Percentiles rank a stretch among this genome's conserved stretches.
phyloP scores from a whole-genome alignment of 2,888 invertebrate genomes.

The Lasioglossum villosulum region DNA sequence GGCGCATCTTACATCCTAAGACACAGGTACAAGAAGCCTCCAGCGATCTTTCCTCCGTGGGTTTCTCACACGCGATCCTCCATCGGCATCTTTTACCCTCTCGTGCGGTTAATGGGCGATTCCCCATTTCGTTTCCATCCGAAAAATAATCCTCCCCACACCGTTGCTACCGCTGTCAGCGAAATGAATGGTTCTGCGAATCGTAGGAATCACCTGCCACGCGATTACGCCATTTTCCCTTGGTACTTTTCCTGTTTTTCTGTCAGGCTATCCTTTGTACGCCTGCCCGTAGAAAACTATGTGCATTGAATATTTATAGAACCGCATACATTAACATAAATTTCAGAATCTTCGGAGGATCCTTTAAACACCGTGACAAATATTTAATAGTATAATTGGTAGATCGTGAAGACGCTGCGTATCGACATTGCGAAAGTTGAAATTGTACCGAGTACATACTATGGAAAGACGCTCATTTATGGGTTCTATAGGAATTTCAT shows the following conservation, averaged over 20 bases:
- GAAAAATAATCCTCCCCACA: conserved; percentile 56
- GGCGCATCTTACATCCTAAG: conserved; percentile 33
- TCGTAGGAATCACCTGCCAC: conserved; percentile 15
- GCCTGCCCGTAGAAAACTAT: no score
- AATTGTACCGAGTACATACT: neutral
- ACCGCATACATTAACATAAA: neutral
- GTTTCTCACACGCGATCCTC: conserved; percentile 67
- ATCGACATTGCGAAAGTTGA: neutral
- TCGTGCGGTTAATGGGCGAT: conserved; percentile 71
- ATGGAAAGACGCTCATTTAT: neutral
- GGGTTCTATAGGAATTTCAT: neutral
- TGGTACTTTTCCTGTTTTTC: conserved; percentile 3
- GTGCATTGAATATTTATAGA: no score
- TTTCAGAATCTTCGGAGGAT: neutral
- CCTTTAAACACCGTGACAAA: neutral
- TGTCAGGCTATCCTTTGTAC: neutral
- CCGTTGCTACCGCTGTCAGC: conserved; percentile 19
- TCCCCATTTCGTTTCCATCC: conserved; percentile 60
- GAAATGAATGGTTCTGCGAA: conserved; percentile 32
- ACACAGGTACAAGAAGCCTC: conserved; percentile 28
- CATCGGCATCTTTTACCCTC: conserved; percentile 60
- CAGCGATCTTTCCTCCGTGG: conserved; percentile 41
- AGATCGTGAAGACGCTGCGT: neutral
- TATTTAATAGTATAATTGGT: neutral
- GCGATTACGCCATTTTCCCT: conserved; percentile 30